phyloP scores from a whole-genome alignment of 2,797 vertebrate species.

The Trichosurus vulpecula region DNA sequence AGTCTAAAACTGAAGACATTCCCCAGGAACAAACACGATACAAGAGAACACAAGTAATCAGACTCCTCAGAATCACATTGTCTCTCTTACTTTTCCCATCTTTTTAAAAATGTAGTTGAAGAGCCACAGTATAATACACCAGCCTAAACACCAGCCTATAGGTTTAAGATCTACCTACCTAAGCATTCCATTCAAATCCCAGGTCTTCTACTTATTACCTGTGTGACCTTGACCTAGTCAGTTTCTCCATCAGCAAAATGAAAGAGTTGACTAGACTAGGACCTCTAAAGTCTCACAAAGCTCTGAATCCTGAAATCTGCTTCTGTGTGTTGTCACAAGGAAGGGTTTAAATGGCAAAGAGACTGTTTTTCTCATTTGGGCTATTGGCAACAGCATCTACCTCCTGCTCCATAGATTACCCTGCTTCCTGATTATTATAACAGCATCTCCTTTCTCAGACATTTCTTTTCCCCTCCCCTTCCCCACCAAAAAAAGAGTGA shows the following conservation, averaged over 20 bases:
- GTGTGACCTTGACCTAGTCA: background rate
- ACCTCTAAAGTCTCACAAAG: background rate
- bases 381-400: background rate
- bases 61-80: background rate
- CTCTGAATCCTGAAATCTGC: background rate
- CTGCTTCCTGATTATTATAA: background rate
- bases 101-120: background rate
- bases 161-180: background rate
- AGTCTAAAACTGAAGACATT: background rate
- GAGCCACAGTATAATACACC: background rate
- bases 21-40: background rate
- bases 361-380: background rate
- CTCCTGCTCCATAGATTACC: background rate
- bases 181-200: background rate
- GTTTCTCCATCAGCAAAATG: background rate
- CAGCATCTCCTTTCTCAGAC: background rate
- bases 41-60: background rate
- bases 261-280: background rate
- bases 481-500: too few relatives aligned
- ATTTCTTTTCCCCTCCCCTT: background rate
- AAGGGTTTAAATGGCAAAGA: background rate
- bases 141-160: background rate
- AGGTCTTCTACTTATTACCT: background rate
- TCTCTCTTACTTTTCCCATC: background rate
- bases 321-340: background rate